These are phyloP conservation scores for Hymenopus coronatus DNA, from an alignment of 2,888 invertebrate species.

Conservation along the genomic window DNA sequence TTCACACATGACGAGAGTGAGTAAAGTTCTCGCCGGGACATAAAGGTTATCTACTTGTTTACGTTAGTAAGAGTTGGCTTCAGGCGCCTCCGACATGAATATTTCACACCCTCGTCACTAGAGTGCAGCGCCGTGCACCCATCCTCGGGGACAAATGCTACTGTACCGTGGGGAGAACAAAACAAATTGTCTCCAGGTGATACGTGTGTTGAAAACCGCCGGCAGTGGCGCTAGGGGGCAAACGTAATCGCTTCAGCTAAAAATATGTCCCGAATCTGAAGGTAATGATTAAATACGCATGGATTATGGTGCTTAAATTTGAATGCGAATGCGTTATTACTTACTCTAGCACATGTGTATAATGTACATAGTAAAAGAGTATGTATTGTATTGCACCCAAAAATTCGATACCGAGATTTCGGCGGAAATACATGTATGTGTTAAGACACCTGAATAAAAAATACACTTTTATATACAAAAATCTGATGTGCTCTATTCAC, in stretches of 20 bases:
- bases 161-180: background rate
- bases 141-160: background rate
- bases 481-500: no score
- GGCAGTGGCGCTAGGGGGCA: background rate
- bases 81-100: background rate
- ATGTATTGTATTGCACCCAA: no score
- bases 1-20: background rate
- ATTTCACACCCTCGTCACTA: background rate
- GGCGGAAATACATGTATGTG: no score
- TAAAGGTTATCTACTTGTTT: background rate
- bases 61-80: background rate
- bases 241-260: background rate
- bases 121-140: background rate
- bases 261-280: background rate
- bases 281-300: background rate
- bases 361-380: no score
- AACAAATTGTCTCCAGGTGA: background rate
- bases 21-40: background rate
- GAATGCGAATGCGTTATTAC: no score
- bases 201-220: background rate
- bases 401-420: no score
- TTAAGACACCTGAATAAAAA: no score
- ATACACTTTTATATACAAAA: no score
- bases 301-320: background rate
- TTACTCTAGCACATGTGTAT: no score